These are phyloP conservation scores for Lasioglossum malachurum DNA, from an alignment of 2,888 invertebrate species.

Conservation along the genomic window DNA sequence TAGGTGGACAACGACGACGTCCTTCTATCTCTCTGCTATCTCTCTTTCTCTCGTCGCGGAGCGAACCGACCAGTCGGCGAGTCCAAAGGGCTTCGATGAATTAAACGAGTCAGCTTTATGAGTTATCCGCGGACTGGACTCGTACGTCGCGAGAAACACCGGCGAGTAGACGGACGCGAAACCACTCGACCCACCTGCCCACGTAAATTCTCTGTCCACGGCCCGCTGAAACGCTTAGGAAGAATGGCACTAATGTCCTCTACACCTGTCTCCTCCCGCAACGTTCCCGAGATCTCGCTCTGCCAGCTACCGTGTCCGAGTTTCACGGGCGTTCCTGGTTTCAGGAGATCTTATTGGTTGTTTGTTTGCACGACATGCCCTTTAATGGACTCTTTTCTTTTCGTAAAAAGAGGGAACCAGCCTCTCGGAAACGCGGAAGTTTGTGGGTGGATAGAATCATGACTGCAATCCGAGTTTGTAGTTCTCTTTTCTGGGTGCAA, in stretches of 20 bases:
- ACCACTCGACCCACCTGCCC: slow-evolving; percentile 18
- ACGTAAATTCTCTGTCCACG: slow-evolving; percentile 15
- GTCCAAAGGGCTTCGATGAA: slow-evolving; percentile 57
- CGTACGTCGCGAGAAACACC: slow-evolving; percentile 59
- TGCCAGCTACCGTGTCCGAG: no score
- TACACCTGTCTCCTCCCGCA: neutral
- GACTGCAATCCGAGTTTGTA: slow-evolving; percentile 3
- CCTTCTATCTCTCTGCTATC: neutral
- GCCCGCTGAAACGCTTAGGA: neutral
- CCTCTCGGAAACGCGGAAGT: neutral
- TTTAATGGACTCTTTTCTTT: no score
- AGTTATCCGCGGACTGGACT: slow-evolving; percentile 63
- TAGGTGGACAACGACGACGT: slow-evolving; percentile 45
- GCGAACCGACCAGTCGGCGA: slow-evolving; percentile 45
- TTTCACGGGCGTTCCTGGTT: neutral
- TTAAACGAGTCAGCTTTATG: slow-evolving; percentile 71
- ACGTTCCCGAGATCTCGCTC: neutral
- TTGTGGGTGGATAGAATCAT: neutral
- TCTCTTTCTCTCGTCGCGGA: neutral
- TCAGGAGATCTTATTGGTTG: neutral
- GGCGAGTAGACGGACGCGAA: slow-evolving; percentile 31
- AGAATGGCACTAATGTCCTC: slow-evolving; percentile 11
- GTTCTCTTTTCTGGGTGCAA: slow-evolving; percentile 12
- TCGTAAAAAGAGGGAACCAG: no score
- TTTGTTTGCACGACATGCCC: neutral